A percentile compares a stretch with the other conserved stretches of the same genome.
These are phyloP conservation scores for Ormyrus pomaceus DNA, from an alignment of 2,888 invertebrate species.

Conservation along the genomic window DNA sequence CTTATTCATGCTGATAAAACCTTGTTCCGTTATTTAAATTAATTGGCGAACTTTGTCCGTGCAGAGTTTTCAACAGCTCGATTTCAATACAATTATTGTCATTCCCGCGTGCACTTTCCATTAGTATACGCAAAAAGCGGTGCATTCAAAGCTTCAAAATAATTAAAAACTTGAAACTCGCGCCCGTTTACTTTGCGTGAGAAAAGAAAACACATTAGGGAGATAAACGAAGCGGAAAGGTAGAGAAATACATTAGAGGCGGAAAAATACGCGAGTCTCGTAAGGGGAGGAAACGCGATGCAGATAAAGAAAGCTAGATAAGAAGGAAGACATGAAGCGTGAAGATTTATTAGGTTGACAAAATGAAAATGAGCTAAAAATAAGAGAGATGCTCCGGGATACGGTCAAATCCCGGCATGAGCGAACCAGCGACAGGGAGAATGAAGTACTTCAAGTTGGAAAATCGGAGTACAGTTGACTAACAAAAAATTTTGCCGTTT, in stretches of 20 bases:
- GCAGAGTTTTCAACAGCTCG: no score
- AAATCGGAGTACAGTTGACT: no score
- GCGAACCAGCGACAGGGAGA: background rate
- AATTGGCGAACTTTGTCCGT: no score
- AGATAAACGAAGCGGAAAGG: constrained; percentile 39
- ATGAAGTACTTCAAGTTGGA: background rate
- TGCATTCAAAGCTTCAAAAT: background rate
- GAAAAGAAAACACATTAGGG: background rate
- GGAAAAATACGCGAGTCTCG: background rate
- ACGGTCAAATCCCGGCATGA: constrained; percentile 26
- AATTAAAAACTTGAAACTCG: constrained; percentile 13
- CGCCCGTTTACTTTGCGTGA: background rate
- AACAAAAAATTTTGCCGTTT: no score
- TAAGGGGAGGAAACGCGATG: constrained; percentile 2
- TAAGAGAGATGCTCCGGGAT: constrained; percentile 34
- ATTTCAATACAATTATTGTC: no score
- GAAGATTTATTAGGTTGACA: constrained; percentile 53
- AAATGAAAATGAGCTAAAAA: constrained; percentile 50
- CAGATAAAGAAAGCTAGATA: constrained; percentile 33
- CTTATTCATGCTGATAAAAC: no score
- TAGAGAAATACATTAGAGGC: constrained; percentile 19
- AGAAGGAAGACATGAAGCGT: constrained; percentile 39
- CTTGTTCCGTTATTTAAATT: no score
- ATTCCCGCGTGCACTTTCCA: no score
- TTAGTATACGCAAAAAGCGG: no score